Conservation (phyloP, 2,797 vertebrate species). For the Arremon brunneinucha region DNA sequence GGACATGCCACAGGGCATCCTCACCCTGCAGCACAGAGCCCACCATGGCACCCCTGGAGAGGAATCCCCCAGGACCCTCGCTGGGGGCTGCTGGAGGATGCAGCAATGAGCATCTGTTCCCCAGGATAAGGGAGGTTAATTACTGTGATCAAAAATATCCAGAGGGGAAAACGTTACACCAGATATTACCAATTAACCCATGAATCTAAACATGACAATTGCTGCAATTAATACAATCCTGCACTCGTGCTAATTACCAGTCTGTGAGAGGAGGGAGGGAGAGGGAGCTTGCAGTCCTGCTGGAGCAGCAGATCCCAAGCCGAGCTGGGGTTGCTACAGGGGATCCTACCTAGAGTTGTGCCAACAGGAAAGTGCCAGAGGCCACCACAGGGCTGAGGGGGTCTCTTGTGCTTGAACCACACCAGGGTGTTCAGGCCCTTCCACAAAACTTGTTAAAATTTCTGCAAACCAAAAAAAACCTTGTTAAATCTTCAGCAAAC, state of each 20-base stretch:
- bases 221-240: conserved; percentile 30
- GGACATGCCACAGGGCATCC: background rate
- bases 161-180: background rate
- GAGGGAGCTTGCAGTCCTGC: accelerated
- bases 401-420: accelerated
- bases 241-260: background rate
- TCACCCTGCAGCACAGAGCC: background rate
- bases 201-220: conserved; percentile 4
- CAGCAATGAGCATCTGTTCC: background rate
- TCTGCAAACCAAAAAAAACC: background rate
- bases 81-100: background rate
- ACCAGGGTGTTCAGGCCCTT: accelerated
- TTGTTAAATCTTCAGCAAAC: background rate
- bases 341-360: background rate
- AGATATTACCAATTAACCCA: conserved; percentile 60
- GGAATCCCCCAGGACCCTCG: accelerated
- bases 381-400: background rate
- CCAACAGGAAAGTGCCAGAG: background rate
- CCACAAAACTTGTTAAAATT: background rate
- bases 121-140: background rate
- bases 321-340: background rate
- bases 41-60: accelerated
- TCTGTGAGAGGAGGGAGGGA: background rate
- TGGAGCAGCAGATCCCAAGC: background rate
- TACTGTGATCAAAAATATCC: conserved; percentile 1